These are phyloP conservation scores for Cephalopachus bancanus DNA, from an alignment of 2,797 vertebrate species.

Conservation along the genomic window DNA sequence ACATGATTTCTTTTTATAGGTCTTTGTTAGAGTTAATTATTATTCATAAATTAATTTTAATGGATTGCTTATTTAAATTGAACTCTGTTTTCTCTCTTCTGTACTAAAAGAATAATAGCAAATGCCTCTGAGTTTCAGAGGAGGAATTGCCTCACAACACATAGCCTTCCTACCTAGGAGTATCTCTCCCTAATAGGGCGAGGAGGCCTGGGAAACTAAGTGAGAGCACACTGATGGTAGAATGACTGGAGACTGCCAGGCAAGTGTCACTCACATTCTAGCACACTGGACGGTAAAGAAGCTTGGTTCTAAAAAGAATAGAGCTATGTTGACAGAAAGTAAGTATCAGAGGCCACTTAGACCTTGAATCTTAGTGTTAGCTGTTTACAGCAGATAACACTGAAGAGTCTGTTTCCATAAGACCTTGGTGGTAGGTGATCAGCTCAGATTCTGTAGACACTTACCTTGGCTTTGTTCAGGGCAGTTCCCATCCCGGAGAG, in stretches of 20 bases:
- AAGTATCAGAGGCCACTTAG: background rate
- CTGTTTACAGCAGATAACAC: background rate
- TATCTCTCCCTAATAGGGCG: background rate
- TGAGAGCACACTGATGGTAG: background rate
- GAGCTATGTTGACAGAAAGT: background rate
- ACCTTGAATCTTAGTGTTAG: background rate
- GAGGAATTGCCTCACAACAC: background rate
- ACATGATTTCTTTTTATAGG: background rate
- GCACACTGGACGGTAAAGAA: background rate
- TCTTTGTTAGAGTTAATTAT: conserved; percentile 31
- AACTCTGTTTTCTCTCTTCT: conserved; percentile 43
- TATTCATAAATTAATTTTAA: conserved; percentile 44
- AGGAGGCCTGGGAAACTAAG: background rate
- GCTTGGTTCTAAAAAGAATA: background rate
- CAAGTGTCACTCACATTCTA: background rate
- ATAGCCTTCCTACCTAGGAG: background rate
- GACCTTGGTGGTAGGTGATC: background rate
- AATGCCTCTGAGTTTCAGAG: background rate
- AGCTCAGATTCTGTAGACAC: background rate
- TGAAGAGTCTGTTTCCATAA: background rate
- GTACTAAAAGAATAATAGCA: conserved; percentile 22
- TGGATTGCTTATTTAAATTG: conserved; percentile 46
- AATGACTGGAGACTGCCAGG: background rate
- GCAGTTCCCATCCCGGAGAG: background rate
- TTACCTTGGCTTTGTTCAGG: background rate